phyloP scores from a whole-genome alignment of 2,797 vertebrate species.

The Anguilla pacifica region DNA sequence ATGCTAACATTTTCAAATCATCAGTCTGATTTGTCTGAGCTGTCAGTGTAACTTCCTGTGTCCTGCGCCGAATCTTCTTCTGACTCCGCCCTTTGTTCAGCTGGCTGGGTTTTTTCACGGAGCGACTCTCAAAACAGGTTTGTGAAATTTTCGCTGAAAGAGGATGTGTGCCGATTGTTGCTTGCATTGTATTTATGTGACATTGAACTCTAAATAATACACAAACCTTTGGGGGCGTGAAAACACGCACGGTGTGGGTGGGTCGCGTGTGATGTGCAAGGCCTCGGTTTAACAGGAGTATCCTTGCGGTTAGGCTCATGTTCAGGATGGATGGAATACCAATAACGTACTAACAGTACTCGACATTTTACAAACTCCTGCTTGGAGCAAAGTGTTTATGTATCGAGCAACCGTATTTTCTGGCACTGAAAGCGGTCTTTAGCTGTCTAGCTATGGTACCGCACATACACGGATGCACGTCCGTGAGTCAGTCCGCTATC shows the following conservation, averaged over 20 bases:
- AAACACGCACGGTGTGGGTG: background rate
- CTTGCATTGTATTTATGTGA: background rate
- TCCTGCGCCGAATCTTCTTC: constrained; percentile 2
- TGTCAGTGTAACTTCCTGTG: background rate
- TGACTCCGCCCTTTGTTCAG: background rate
- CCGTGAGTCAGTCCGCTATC: background rate
- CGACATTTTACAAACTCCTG: background rate
- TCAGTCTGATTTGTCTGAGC: background rate
- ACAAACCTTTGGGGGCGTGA: background rate
- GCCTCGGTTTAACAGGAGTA: background rate
- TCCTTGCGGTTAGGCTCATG: background rate
- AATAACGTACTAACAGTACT: background rate
- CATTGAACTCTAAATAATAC: background rate
- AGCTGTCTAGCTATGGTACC: background rate
- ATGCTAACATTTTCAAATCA: background rate
- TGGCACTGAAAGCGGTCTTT: background rate
- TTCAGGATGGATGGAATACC: background rate
- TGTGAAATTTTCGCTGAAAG: background rate
- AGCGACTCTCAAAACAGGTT: constrained; percentile 13
- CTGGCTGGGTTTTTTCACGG: background rate
- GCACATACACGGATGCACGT: background rate
- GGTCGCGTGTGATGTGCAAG: background rate
- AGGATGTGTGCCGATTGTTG: background rate
- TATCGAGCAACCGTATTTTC: background rate
- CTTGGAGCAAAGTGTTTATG: background rate